phyloP scores from a whole-genome alignment of 2,797 vertebrate genomes.

The Amphiprion clarkii region DNA sequence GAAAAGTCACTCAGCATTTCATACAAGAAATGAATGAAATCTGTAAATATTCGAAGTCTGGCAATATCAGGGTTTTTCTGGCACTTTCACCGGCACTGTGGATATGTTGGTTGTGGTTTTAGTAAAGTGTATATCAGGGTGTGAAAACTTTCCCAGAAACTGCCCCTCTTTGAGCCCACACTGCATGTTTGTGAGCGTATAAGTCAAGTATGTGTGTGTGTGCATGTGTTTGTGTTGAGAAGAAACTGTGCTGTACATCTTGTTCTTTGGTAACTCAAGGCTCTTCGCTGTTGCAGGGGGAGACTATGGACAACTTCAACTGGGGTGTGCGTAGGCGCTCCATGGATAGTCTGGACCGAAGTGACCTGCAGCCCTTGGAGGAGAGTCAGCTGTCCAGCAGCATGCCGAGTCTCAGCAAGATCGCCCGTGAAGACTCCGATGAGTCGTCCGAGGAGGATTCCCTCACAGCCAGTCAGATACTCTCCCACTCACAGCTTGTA shows the following conservation, averaged over 20 bases:
- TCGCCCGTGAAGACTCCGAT: constrained; percentile 90
- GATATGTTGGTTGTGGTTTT: constrained; percentile 19
- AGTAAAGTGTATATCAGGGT: not conserved
- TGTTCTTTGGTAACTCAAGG: constrained; percentile 15
- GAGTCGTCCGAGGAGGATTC: constrained; percentile 96
- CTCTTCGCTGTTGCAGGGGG: constrained; percentile 87
- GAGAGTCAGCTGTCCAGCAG: constrained; percentile 92
- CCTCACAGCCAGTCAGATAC: constrained; percentile 91
- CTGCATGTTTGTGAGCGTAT: constrained; percentile 59
- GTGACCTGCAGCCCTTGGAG: constrained; percentile 92
- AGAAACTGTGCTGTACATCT: not conserved
- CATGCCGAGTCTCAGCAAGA: constrained; percentile 90
- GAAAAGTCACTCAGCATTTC: constrained; percentile 19
- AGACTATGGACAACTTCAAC: constrained; percentile 98
- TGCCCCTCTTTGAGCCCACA: constrained; percentile 37
- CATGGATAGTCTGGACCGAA: constrained; percentile 89
- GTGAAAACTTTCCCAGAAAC: constrained; percentile 15
- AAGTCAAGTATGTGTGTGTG: constrained; percentile 1
- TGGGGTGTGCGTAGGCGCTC: constrained; percentile 97
- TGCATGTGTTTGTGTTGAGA: constrained; percentile 47
- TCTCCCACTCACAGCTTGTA: constrained; percentile 90
- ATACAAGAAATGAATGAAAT: constrained; percentile 24
- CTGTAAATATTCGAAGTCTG: constrained; percentile 39
- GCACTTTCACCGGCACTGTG: constrained; percentile 4
- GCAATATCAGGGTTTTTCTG: constrained; percentile 6